Base-by-base conservation (phyloP, 2,797 vertebrate genomes). In the Phrynocephalus vlangalii region DNA sequence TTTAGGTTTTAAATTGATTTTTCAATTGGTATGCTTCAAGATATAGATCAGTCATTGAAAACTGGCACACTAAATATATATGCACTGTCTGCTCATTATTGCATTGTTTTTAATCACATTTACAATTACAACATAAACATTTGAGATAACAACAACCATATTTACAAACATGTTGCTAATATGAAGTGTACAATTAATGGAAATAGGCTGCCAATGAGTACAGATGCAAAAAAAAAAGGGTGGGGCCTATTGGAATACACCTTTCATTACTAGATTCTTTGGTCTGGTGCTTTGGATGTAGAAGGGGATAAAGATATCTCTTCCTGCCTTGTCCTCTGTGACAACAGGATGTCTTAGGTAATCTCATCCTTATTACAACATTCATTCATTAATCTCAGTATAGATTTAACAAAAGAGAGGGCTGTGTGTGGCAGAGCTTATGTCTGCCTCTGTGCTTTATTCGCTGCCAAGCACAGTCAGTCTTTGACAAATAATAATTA, bases 381-480 rank as follows among this genome's bases (percentile, higher is more conserved):
- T 44, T 76, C 60, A 2, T 84, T 76, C 28, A 33, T 44, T 76
- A 66, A 15, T 66, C 56, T 44, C 16, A 48, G 3, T 44, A 56
- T 67, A 52, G 48, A 71, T 70, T 33, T 76, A 52, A 28, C 6
- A 44, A 66, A 60, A 76, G 28, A 28, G 28, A 3, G 30, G 20
- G 3, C 9, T 28, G 88, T 10, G 89, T 26, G 18, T 83, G 79
- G 88, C 82, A 80, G 76, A 93, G 67, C 66, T 81, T 84, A 33
- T 68, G 30, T 75, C 90, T 91, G 30, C 75, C 86, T 87, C 85
- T 92, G 78, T 44, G 38, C 83, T 89, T 92, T 91, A 79, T 85
- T 83, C 85, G 81, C 89, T 84, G 82, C 71, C 38, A 91, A 90
- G 68, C 75, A 88, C 60, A 82, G 60, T 76, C 71, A 82, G 38